Conservation (phyloP, 2,888 invertebrate genomes). For the Allolobophora icterica region DNA sequence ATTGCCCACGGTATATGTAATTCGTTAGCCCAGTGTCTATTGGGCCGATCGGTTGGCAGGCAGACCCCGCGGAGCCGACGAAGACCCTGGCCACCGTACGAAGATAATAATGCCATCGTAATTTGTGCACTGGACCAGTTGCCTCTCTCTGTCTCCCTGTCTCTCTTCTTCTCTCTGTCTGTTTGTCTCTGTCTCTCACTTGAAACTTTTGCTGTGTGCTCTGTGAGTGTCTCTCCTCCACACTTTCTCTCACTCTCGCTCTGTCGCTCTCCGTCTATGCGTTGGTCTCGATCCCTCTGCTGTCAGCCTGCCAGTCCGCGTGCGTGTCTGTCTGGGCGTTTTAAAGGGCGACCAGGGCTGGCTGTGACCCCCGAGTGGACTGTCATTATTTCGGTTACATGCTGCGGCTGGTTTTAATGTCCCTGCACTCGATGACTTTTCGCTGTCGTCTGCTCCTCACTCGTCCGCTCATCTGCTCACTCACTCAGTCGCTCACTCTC, state of each 20-base stretch:
- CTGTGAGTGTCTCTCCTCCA: neutral
- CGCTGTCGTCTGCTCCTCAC: neutral
- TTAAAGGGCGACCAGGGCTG: neutral
- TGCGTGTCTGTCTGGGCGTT: neutral
- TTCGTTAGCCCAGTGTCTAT: neutral
- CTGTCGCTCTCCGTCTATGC: too few species aligned
- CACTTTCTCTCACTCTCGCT: too few species aligned
- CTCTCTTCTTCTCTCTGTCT: too few species aligned
- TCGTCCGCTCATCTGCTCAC: neutral
- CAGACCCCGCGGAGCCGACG: neutral
- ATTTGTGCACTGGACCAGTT: conserved; percentile 10
- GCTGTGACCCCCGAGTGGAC: neutral
- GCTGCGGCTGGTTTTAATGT: conserved; percentile 12
- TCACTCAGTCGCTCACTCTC: neutral
- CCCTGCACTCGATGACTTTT: neutral
- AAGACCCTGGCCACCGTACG: neutral
- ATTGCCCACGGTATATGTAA: neutral
- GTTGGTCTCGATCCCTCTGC: neutral
- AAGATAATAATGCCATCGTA: neutral
- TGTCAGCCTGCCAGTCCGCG: neutral
- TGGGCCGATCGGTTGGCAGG: neutral
- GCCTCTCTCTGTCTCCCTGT: neutral
- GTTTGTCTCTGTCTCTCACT: neutral
- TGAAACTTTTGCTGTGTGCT: neutral
- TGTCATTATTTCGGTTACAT: conserved; percentile 1